These are phyloP conservation scores for Lordiphosa stackelbergi DNA, from an alignment of 1,140 invertebrate species.

Conservation along the genomic window DNA sequence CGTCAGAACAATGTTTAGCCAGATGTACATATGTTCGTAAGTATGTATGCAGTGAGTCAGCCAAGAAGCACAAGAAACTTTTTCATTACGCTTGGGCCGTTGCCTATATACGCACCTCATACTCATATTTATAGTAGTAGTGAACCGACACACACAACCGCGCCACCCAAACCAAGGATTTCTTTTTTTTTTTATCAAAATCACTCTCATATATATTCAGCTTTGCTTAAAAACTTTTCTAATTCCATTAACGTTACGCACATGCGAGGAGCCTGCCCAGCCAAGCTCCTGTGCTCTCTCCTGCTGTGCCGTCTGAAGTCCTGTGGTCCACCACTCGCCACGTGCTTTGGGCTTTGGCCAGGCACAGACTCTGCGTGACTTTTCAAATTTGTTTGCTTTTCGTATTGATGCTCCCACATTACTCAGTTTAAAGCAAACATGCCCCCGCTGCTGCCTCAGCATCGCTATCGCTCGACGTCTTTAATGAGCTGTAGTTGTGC, in stretches of 20 bases:
- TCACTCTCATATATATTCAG: conserved; percentile 53
- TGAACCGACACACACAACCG: too few species aligned
- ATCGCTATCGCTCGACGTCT: conserved; percentile 30
- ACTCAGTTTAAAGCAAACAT: conserved; percentile 43
- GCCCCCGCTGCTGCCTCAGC: neutral
- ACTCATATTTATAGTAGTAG: conserved; percentile 19
- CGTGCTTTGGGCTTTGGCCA: conserved; percentile 25
- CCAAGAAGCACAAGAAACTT: conserved; percentile 37
- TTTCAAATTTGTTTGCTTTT: conserved; percentile 33
- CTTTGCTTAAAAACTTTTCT: conserved; percentile 72
- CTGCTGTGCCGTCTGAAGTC: neutral
- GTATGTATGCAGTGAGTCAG: conserved; percentile 11
- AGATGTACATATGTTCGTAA: conserved; percentile 11
- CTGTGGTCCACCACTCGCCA: conserved; percentile 14
- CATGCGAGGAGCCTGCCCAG: conserved; percentile 46
- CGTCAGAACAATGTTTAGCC: conserved; percentile 40
- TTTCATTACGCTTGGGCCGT: conserved; percentile 65
- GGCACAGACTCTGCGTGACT: conserved; percentile 38
- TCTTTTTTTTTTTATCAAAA: conserved; percentile 49
- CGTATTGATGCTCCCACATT: conserved; percentile 8
- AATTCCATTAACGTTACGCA: conserved; percentile 74
- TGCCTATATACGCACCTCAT: conserved; percentile 43
- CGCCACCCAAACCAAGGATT: neutral
- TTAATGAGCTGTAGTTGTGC: conserved; percentile 69
- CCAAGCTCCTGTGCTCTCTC: conserved; percentile 9